Conservation (phyloP, 2,113 vertebrate species). For the Takifugu flavidus region DNA sequence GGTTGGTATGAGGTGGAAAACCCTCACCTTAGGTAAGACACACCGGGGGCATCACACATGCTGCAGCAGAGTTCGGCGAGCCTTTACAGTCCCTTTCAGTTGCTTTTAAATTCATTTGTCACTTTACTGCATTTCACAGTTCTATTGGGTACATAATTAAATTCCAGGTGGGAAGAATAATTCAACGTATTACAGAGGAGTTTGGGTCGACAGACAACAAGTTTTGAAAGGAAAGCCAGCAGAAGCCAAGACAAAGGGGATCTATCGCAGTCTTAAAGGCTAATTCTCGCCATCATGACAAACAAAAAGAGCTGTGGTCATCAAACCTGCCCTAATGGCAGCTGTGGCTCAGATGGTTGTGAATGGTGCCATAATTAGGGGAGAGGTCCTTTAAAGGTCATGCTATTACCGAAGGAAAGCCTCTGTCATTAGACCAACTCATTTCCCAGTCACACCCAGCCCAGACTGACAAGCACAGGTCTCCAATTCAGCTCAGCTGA, state of each 20-base stretch:
- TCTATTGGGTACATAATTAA: conserved; percentile 2
- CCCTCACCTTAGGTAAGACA: conserved; percentile 57
- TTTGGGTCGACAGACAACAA: conserved; percentile 4
- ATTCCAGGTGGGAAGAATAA: conserved; percentile 2
- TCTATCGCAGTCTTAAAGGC: conserved; percentile 21
- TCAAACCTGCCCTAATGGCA: conserved; percentile 22
- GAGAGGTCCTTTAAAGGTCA: conserved; percentile 46
- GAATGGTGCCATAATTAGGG: conserved; percentile 42
- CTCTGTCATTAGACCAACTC: conserved; percentile 44
- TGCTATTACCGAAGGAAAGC: conserved; percentile 15
- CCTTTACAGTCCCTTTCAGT: conserved; percentile 38
- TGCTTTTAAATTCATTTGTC: conserved; percentile 26
- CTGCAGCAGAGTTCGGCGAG: background rate
- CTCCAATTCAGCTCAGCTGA: background rate
- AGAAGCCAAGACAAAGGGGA: conserved; percentile 17
- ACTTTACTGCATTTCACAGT: conserved; percentile 20
- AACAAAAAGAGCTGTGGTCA: conserved; percentile 23
- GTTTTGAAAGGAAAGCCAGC: conserved; percentile 10
- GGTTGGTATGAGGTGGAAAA: conserved; percentile 54
- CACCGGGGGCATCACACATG: background rate
- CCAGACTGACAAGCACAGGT: background rate
- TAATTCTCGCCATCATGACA: conserved; percentile 28
- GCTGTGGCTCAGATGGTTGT: conserved; percentile 29
- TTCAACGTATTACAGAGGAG: background rate
- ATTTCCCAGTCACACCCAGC: conserved; percentile 27